Evolutionary conservation across 2,113 vertebrate species (phyloP).

Genomic region (Hyla sarda): DNA sequence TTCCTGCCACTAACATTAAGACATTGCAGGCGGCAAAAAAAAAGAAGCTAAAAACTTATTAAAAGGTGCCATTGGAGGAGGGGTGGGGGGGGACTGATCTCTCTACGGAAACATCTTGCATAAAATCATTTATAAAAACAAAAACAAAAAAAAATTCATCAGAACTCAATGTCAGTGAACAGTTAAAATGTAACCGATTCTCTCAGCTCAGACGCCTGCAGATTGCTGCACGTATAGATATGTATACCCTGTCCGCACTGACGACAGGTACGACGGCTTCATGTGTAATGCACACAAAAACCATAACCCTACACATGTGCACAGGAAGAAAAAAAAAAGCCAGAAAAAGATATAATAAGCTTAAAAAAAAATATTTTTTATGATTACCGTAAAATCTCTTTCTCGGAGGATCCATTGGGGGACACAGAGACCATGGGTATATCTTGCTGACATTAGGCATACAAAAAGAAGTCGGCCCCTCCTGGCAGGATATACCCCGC

Average conservation of each 20-base stretch:
- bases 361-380: no score
- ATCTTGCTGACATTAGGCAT: no score
- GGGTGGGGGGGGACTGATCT: background rate
- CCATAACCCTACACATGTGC: background rate
- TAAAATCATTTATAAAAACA: background rate
- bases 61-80: background rate
- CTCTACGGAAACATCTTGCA: background rate
- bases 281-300: background rate
- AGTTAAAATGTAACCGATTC: background rate
- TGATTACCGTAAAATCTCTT: no score
- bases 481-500: no score
- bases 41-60: slow-evolving; percentile 12
- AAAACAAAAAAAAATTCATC: background rate
- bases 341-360: no score
- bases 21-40: background rate
- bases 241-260: background rate
- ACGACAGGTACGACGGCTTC: background rate
- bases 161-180: background rate
- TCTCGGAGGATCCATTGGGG: no score
- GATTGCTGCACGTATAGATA: background rate
- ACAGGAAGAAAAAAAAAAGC: background rate
- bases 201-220: background rate
- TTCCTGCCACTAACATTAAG: slow-evolving; percentile 5
- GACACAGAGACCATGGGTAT: no score
- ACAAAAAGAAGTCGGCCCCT: no score